Evolutionary conservation across 2,888 invertebrate species (phyloP), one percentile per base, ranked within the genome.

Genomic region (Drosophila gaucha): DNA sequence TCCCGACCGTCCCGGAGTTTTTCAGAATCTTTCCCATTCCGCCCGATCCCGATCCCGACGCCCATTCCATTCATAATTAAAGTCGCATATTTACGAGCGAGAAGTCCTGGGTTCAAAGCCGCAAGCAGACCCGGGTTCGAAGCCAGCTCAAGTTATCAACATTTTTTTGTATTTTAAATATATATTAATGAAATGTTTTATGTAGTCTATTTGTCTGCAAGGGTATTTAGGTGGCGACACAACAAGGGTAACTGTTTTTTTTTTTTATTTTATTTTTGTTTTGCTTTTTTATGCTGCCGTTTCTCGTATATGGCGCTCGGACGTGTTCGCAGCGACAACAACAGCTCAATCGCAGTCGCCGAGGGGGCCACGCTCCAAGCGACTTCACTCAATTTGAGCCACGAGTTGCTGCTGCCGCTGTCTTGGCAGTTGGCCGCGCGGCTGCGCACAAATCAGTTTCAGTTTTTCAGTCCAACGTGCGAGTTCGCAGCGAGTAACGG

Each of bases 391-490:
- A 75, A 66, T 73, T 72, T 78, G 43, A 44, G 76, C 66, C 54
- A 49, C 36, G 35, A 49, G 71, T 22, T 54, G 69, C 35, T 44
- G 76, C 65, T 55, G 68, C 44, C 63, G 76, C 38, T 64, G 83
- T 87, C 89, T 90, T 85, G 79, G 78, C 88, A 86, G 85, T 74
- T 84, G 89, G 82, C 78, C 24, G 41, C 72, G 74, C 64, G 88
- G 47, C 78, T 67, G 83, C 75, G 78, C 84, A 82, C 86, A 82
- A 85, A 78, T 91, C 90, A 91, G 90, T 91, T 89, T 90, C 90
- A 90, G 89, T 90, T 90, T 90, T 89, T 88, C 87, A 88, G 90
- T 90, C 90, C 89, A 90, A 87, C 89, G 89, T 89, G 89, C 88
- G 88, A 91, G 90, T 89, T 86, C 89, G 83, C 67, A 78, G 73